Base-by-base conservation (phyloP, 2,888 invertebrate genomes). In the Leucophenga maculata region DNA sequence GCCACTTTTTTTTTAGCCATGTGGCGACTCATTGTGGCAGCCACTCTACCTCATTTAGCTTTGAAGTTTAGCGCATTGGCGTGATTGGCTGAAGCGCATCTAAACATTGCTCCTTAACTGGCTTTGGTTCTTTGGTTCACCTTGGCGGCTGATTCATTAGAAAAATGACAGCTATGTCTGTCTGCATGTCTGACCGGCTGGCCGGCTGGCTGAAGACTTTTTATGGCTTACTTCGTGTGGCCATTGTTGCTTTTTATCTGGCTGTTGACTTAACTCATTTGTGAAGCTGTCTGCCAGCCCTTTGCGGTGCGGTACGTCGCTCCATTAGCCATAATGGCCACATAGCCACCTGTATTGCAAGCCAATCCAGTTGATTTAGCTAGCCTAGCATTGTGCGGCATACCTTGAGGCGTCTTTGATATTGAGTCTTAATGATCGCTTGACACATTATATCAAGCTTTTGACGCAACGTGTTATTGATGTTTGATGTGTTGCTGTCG, bases 21-120 rank as follows among this genome's bases (percentile, higher is more conserved):
- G 55, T 22, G 18, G 66, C 64, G 46, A 26, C 55, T 62, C 60
- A n/a, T 32, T 32, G 16, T 39, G 20, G 26, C 60, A 22, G 18
- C 46, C 31, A 46, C 67, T 44, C 18, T 46, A 62, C 46, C 82
- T 84, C 83, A 84, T 85, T 75, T 80, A 78, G 76, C 86, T 86
- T 86, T 86, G 86, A 86, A 86, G 86, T 86, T 85, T 73, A 77
- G 86, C 86, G 86, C 86, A 78, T 78, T 80, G 79, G 86, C 84
- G 79, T 86, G 86, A 86, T 86, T 86, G 86, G 86, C 80, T 78
- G 77, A 80, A 80, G 83, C 83, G 77, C 80, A 76, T 74, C 78
- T 78, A 78, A 85, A 79, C 14, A 78, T 76, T 8, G 11, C 11
- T 39, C 76, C 84, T 83, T 81, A 80, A 79, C 78, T 79, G 78